Evolutionary conservation across 1,140 invertebrate species (phyloP).

Genomic region (Cydia strobilella): DNA sequence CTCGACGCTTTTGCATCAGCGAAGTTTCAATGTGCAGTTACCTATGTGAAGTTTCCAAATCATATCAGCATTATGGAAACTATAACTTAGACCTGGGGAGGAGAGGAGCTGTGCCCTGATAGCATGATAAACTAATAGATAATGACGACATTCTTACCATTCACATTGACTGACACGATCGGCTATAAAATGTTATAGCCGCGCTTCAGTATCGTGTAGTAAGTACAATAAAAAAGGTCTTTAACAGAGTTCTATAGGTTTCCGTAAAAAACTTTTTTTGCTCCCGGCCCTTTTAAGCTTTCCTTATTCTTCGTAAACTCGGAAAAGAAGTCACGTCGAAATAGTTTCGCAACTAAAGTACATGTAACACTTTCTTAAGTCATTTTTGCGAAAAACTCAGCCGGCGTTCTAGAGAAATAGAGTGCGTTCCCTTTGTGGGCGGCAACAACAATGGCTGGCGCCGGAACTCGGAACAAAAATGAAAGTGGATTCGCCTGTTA

Average conservation of each 20-base stretch:
- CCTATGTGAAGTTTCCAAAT: too few relatives aligned
- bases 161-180: too few relatives aligned
- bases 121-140: too few relatives aligned
- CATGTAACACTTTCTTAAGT: constrained; percentile 37
- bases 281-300: neutral
- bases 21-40: too few relatives aligned
- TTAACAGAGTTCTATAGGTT: neutral
- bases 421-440: constrained; percentile 52
- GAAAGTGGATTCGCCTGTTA: constrained; percentile 74
- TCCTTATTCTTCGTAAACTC: neutral
- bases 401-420: constrained; percentile 44
- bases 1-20: too few relatives aligned
- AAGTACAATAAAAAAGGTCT: neutral
- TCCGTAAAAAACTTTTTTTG: neutral
- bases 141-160: too few relatives aligned
- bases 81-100: too few relatives aligned
- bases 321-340: constrained; percentile 22
- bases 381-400: constrained; percentile 45
- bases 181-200: too few relatives aligned
- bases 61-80: too few relatives aligned
- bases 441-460: constrained; percentile 57
- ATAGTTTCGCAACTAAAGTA: constrained; percentile 26
- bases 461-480: constrained; percentile 70
- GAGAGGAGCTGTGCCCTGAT: too few relatives aligned
- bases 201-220: neutral